Evolutionary conservation across 2,113 vertebrate genomes (phyloP).

Genomic region (Riparia riparia): DNA sequence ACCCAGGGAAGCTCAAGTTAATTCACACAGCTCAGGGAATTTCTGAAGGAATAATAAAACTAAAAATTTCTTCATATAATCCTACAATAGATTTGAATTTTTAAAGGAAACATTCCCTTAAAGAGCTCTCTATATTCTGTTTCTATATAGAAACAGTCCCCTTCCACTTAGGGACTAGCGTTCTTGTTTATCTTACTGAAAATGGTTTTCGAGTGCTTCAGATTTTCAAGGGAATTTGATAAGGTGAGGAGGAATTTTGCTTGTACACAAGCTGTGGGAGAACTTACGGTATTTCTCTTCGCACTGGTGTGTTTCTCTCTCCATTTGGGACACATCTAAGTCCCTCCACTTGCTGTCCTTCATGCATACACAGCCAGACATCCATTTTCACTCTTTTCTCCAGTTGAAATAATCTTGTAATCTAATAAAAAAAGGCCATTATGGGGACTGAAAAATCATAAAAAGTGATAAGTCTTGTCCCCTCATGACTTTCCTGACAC

Average conservation of each 20-base stretch:
- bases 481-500: slow-evolving; percentile 34
- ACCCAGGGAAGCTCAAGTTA: background rate
- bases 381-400: slow-evolving; percentile 20
- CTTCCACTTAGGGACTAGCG: background rate
- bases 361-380: background rate
- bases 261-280: background rate
- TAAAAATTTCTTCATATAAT: background rate
- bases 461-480: background rate
- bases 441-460: background rate
- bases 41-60: background rate
- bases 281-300: background rate
- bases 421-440: slow-evolving; percentile 23
- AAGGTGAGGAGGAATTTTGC: background rate
- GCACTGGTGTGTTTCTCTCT: background rate
- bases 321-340: background rate
- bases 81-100: background rate
- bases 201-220: background rate
- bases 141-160: background rate
- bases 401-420: background rate
- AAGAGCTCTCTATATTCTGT: background rate
- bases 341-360: background rate
- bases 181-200: background rate
- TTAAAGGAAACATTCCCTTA: background rate
- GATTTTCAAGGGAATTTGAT: background rate
- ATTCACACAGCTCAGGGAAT: background rate